Evolutionary conservation across 2,113 vertebrate genomes (phyloP).

Genomic region (Leucoraja erinaceus): DNA sequence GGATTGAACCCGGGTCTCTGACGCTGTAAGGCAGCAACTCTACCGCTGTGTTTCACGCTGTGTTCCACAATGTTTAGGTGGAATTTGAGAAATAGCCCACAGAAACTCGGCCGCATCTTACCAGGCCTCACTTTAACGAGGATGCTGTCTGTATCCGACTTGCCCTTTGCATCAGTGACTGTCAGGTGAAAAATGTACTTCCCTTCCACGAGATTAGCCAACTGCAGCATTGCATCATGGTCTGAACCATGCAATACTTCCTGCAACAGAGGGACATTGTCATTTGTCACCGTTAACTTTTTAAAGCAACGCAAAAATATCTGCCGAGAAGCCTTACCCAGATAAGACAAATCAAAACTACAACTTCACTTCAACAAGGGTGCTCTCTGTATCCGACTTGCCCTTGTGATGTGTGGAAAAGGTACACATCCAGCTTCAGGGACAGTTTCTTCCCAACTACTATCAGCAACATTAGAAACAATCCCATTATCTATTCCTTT

Average conservation of each 20-base stretch:
- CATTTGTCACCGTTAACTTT: neutral
- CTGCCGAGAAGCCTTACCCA: neutral
- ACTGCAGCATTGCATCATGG: constrained; percentile 58
- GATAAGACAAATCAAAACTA: neutral
- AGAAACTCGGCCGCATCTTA: constrained; percentile 46
- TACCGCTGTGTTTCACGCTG: too few relatives aligned
- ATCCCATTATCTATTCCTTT: neutral
- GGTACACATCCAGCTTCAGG: too few relatives aligned
- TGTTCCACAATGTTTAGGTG: constrained; percentile 31
- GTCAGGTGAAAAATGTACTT: constrained; percentile 74
- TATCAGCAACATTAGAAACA: neutral
- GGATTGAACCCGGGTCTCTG: too few relatives aligned
- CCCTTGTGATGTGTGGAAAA: too few relatives aligned
- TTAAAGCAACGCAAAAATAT: neutral
- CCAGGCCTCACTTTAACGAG: constrained; percentile 81
- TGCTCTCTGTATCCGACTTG: too few relatives aligned
- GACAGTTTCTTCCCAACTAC: too few relatives aligned
- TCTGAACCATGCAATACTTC: constrained; percentile 72
- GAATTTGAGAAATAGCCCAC: neutral
- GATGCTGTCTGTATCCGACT: constrained; percentile 63
- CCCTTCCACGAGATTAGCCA: constrained; percentile 80
- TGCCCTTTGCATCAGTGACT: constrained; percentile 66
- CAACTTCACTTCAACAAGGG: too few relatives aligned
- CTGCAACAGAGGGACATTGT: constrained; percentile 48
- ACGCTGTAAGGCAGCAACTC: too few relatives aligned